Evolutionary conservation across 2,113 vertebrate genomes (phyloP).

Genomic region (Dunckerocampus dactyliophorus): DNA sequence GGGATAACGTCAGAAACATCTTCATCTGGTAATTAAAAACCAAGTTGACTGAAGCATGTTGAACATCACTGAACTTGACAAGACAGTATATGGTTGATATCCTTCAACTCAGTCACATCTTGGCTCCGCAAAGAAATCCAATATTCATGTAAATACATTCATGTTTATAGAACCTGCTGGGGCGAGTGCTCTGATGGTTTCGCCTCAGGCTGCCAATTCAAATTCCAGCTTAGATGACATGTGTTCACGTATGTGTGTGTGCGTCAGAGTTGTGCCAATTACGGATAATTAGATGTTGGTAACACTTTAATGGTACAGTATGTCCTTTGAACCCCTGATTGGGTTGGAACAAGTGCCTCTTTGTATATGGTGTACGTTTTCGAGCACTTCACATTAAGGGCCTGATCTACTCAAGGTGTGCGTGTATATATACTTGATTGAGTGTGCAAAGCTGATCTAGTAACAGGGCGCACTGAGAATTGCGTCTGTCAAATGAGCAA

Average conservation of each 20-base stretch:
- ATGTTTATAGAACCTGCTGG: slow-evolving; percentile 23
- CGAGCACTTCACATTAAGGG: no score
- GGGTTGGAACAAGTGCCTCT: neutral
- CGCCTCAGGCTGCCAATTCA: slow-evolving; percentile 40
- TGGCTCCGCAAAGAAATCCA: slow-evolving; percentile 4
- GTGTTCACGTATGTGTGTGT: neutral
- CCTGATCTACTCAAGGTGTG: no score
- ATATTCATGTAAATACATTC: slow-evolving; percentile 21
- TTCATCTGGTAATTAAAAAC: slow-evolving; percentile 5
- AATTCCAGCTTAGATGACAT: slow-evolving; percentile 33
- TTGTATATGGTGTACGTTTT: neutral
- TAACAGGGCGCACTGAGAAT: no score
- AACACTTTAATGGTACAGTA: neutral
- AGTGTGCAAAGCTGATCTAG: no score
- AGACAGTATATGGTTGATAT: neutral
- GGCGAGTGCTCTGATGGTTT: slow-evolving; percentile 26
- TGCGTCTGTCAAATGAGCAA: no score
- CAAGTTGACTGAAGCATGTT: neutral
- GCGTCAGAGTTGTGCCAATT: slow-evolving; percentile 25
- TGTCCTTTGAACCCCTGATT: slow-evolving; percentile 7
- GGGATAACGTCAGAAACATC: neutral
- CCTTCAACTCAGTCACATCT: slow-evolving; percentile 4
- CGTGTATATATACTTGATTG: no score
- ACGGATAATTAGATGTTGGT: slow-evolving; percentile 15
- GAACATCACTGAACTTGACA: slow-evolving; percentile 5